Conservation (phyloP, 1,140 invertebrate genomes). For the Drosophila aff. region DNA sequence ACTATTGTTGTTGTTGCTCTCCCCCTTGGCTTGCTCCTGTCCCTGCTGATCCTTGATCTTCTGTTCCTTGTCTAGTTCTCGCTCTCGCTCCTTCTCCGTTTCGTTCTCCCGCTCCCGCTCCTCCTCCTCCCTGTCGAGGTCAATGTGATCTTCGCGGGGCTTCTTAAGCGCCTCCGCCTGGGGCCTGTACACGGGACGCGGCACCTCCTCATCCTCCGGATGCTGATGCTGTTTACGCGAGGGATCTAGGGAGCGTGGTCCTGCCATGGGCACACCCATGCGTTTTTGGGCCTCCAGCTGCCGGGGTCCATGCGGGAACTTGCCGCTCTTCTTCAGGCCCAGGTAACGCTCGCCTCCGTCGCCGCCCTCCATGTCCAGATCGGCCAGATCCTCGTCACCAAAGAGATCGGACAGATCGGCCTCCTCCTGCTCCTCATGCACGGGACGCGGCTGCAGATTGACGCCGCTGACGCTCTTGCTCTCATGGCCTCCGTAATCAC, state of each 20-base stretch:
- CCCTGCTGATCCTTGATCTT: conserved; percentile 2
- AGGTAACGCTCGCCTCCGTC: conserved; percentile 77
- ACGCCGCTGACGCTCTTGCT: conserved; percentile 56
- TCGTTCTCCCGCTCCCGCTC: conserved; percentile 23
- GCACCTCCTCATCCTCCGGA: conserved; percentile 35
- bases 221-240: not conserved
- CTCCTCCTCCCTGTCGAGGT: conserved; percentile 68
- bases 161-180: conserved; percentile 71
- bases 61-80: conserved; percentile 6
- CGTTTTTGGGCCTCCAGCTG: conserved; percentile 87
- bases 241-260: conserved; percentile 86
- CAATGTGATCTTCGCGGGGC: conserved; percentile 72
- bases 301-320: conserved; percentile 93
- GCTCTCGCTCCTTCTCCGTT: conserved; percentile 29
- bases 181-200: conserved; percentile 74
- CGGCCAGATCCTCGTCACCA: conserved; percentile 74
- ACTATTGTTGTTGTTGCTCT: conserved; percentile 2
- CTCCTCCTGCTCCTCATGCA: conserved; percentile 81
- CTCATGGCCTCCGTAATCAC: conserved; percentile 65
- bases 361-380: conserved; percentile 64
- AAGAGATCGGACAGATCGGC: conserved; percentile 77
- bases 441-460: conserved; percentile 72
- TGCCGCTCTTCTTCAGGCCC: conserved; percentile 86
- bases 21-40: conserved; percentile 16
- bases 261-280: conserved; percentile 86